phyloP scores from a whole-genome alignment of 1,140 invertebrate genomes.

The Drosophila funebris region DNA sequence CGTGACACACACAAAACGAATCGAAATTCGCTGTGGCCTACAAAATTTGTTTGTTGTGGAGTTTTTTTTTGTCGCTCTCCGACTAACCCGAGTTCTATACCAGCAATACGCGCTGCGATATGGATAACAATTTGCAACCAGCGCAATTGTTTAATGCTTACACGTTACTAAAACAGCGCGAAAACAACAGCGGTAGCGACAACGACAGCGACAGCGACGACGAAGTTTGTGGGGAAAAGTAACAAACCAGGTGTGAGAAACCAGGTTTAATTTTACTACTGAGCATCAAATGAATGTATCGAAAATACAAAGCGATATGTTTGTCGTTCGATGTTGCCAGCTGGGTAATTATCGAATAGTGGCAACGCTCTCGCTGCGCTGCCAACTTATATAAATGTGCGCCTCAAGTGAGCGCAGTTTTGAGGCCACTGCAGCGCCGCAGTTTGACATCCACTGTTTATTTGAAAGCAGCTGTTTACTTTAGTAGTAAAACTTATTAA shows the following conservation, averaged over 20 bases:
- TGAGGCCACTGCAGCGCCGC: slow-evolving; percentile 20
- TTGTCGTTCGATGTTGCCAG: slow-evolving; percentile 12
- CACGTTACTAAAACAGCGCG: slow-evolving; percentile 32
- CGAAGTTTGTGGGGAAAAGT: slow-evolving; percentile 29
- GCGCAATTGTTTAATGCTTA: slow-evolving; percentile 47
- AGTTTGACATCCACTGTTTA: slow-evolving; percentile 9
- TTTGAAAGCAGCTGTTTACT: slow-evolving; percentile 23
- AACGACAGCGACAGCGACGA: slow-evolving; percentile 28
- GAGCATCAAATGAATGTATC: slow-evolving; percentile 24
- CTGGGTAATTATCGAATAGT: background rate
- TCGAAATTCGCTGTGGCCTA: slow-evolving; percentile 41
- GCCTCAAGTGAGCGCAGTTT: slow-evolving; percentile 28
- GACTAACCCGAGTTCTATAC: slow-evolving; percentile 33
- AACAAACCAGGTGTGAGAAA: slow-evolving; percentile 45
- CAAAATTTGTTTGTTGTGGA: slow-evolving; percentile 34
- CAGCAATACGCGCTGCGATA: slow-evolving; percentile 13
- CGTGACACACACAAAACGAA: slow-evolving; percentile 66
- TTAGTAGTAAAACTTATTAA: background rate
- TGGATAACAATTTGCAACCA: slow-evolving; percentile 45
- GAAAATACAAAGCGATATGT: slow-evolving; percentile 14
- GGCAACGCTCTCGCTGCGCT: slow-evolving; percentile 6
- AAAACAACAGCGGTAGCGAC: slow-evolving; percentile 11
- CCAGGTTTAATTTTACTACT: slow-evolving; percentile 54
- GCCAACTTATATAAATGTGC: slow-evolving; percentile 20
- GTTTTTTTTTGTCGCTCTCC: slow-evolving; percentile 26